phyloP scores from a whole-genome alignment of 53 echinoderm and acorn worm genomes.

The Stichopus horrens region DNA sequence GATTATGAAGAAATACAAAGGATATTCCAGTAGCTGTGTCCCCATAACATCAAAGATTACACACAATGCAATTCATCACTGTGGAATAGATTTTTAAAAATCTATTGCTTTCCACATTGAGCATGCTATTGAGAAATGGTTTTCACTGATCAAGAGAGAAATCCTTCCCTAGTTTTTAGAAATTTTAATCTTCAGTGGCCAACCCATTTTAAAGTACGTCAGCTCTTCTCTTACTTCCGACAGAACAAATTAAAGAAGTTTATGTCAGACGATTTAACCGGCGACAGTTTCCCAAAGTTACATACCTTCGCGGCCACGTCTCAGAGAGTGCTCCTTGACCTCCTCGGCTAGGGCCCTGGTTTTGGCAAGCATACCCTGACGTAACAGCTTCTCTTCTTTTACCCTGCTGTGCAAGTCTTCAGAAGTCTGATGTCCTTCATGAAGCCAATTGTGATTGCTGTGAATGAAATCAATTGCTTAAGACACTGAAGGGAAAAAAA shows the following conservation, averaged over 20 bases:
- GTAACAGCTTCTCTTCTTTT: constrained; percentile 71
- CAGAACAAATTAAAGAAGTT: not conserved
- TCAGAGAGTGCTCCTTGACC: constrained; percentile 66
- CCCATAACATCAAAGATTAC: too few species aligned
- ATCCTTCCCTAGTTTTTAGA: too few species aligned
- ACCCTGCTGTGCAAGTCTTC: constrained; percentile 24
- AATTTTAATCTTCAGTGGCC: too few species aligned
- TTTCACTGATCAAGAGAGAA: too few species aligned
- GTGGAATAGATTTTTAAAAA: too few species aligned
- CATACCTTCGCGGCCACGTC: constrained; percentile 14
- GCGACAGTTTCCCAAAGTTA: not conserved
- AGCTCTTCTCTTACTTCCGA: not conserved
- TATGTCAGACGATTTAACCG: not conserved
- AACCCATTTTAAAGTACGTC: not conserved
- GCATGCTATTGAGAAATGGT: too few species aligned
- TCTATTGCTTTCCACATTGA: too few species aligned
- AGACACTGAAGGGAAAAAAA: too few species aligned
- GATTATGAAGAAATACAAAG: too few species aligned
- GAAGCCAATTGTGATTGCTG: constrained; percentile 1
- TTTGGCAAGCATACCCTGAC: constrained; percentile 71
- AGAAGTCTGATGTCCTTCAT: not conserved
- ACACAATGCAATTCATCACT: too few species aligned
- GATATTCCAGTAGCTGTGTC: too few species aligned
- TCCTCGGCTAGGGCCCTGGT: constrained; percentile 82
- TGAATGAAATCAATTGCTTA: too few species aligned